A percentile compares a stretch with the other conserved stretches of the same genome.
These are phyloP conservation scores for Lemur catta DNA, from an alignment of 2,797 vertebrate genomes.

Conservation along the genomic window DNA sequence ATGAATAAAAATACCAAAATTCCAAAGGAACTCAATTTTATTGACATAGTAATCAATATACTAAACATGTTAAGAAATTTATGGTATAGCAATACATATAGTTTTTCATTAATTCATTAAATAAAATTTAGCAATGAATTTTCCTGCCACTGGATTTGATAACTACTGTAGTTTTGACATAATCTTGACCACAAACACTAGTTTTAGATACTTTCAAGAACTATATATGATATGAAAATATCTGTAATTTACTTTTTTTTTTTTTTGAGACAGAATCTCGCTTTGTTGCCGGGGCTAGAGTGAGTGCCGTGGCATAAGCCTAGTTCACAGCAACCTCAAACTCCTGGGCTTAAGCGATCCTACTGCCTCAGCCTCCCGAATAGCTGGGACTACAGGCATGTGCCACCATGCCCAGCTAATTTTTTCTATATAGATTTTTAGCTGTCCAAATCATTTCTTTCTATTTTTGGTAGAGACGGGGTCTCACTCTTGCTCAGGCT, in stretches of 20 bases:
- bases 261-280: too few species aligned
- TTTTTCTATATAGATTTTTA: too few species aligned
- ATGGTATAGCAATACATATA: not conserved
- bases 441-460: too few species aligned
- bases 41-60: not conserved
- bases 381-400: too few species aligned
- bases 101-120: not conserved
- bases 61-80: not conserved
- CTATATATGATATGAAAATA: not conserved
- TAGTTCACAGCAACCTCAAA: too few species aligned
- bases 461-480: too few species aligned
- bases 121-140: not conserved
- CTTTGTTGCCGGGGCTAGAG: too few species aligned
- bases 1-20: not conserved
- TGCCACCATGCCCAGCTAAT: too few species aligned
- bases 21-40: not conserved
- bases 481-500: too few species aligned
- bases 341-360: too few species aligned
- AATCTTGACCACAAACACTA: not conserved
- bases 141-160: not conserved
- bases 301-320: too few species aligned
- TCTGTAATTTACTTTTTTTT: not conserved
- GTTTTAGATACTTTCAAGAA: not conserved
- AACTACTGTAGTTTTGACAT: not conserved
- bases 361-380: too few species aligned